These are phyloP conservation scores for Aspidiotus destructor DNA, from an alignment of 2,888 invertebrate genomes.

Conservation along the genomic window DNA sequence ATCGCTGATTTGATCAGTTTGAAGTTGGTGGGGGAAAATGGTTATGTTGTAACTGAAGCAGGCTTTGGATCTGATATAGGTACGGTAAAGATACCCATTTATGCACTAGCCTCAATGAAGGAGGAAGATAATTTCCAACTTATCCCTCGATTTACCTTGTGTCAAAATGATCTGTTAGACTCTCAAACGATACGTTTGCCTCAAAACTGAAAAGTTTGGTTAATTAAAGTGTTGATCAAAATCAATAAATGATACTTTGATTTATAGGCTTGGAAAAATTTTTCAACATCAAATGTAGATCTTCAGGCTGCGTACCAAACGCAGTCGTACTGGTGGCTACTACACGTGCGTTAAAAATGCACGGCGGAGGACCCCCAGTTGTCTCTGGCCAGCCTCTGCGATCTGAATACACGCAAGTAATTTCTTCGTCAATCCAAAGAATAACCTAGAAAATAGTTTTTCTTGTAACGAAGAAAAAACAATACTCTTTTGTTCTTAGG, in stretches of 20 bases:
- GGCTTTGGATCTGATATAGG: conserved; percentile 98
- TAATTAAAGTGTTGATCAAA: no score
- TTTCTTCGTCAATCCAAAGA: background rate
- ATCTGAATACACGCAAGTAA: conserved; percentile 60
- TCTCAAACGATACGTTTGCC: no score
- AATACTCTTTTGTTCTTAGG: conserved; percentile 45
- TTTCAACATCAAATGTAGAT: conserved; percentile 90
- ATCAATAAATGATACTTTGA: background rate
- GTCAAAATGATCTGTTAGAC: no score
- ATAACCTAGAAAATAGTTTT: background rate
- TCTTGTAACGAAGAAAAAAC: background rate
- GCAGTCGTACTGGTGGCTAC: conserved; percentile 89
- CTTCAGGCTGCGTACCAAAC: conserved; percentile 73
- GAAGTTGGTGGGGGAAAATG: conserved; percentile 81
- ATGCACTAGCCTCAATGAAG: no score
- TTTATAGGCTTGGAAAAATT: conserved; percentile 87
- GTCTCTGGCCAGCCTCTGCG: conserved; percentile 73
- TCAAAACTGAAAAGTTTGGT: no score
- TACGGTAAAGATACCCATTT: conserved; percentile 39
- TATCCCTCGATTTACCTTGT: no score
- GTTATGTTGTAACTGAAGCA: conserved; percentile 93
- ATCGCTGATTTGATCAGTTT: conserved; percentile 88
- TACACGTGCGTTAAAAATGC: conserved; percentile 94
- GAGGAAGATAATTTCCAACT: no score
- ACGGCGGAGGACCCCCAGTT: conserved; percentile 91